Base-by-base conservation (phyloP, 2,113 vertebrate genomes). In the Struthidea cinerea region DNA sequence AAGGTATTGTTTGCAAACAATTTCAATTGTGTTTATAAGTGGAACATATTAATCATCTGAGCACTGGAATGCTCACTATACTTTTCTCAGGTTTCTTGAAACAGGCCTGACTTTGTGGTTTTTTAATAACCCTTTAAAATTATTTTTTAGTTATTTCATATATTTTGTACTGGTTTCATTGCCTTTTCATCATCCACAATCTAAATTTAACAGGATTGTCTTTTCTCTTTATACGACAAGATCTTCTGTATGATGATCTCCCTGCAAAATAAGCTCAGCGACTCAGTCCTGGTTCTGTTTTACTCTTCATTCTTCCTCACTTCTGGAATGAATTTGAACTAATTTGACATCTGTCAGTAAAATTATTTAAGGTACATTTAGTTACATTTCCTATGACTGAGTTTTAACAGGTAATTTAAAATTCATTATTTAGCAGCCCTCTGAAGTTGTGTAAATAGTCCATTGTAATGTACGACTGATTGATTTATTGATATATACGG, bases 321-420 rank as follows among this genome's bases (percentile, higher is more conserved):
- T 69, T 79, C 74, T 93, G 65, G 30, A 90, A 87, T 76, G 57
- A 93, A 42, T 74, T 65, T 74, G 33, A 93, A 56, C 26, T 68
- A 11, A 68, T 93, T 59, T 96, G 35, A 91, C 89, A 93, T 35
- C 28, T 91, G 78, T 63, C 71, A 76, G 59, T 67, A 89, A 92
- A 96, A 87, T 85, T 89, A 94, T 95, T 94, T 89, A 79, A 93
- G 65, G 42, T 80, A 77, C 59, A 60, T 89, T 93, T 70, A 78
- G 46, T 59, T 92, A 79, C 52, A 84, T 88, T 91, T 94, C 59
- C 41, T 86, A 46, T 47, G 37, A 77, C 67, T 50, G 85, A 87
- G 28, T 89, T 93, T 92, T 84, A 91, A 87, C 89, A 85, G 13
- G 19, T 70, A 63, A 91, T 92, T 91, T 91, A 91, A 94, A 97